Evolutionary conservation across 2,888 invertebrate species (phyloP).

Genomic region (Dicycla oo): DNA sequence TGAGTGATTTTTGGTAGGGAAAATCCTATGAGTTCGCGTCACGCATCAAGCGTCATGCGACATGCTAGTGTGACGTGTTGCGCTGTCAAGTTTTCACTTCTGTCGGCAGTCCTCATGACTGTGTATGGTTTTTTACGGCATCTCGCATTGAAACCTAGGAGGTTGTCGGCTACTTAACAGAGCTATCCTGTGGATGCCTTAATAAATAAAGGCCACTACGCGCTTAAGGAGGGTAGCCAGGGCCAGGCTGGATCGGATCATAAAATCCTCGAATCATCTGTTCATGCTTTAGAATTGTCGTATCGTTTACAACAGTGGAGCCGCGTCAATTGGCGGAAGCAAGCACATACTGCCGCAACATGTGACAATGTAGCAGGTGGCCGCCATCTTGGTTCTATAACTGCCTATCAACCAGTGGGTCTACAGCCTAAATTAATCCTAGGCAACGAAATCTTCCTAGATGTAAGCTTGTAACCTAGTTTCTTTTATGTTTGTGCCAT

Average conservation of each 20-base stretch:
- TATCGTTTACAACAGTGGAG: slow-evolving; percentile 70
- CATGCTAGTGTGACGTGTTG: too few relatives aligned
- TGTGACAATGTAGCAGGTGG: slow-evolving; percentile 83
- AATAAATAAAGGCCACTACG: too few relatives aligned
- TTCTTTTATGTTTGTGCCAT: background rate
- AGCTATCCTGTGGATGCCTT: too few relatives aligned
- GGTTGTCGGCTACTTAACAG: background rate
- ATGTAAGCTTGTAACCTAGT: slow-evolving; percentile 50
- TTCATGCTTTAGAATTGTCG: slow-evolving; percentile 43
- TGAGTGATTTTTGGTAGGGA: too few relatives aligned
- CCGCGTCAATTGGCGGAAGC: slow-evolving; percentile 80
- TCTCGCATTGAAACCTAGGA: background rate
- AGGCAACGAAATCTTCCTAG: slow-evolving; percentile 45
- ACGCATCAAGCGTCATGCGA: too few relatives aligned
- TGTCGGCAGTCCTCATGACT: too few relatives aligned
- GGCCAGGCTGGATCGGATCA: background rate
- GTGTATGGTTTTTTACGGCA: background rate
- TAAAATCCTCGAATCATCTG: background rate
- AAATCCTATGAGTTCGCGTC: too few relatives aligned
- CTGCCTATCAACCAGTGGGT: slow-evolving; percentile 80
- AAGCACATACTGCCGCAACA: slow-evolving; percentile 81
- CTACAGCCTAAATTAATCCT: slow-evolving; percentile 59
- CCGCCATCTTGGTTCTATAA: slow-evolving; percentile 80
- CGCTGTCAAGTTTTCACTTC: too few relatives aligned
- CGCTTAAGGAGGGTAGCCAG: background rate